Evolutionary conservation across 2,888 invertebrate species (phyloP), one percentile per base, ranked within the genome.

Genomic region (Apotomis turbidana): DNA sequence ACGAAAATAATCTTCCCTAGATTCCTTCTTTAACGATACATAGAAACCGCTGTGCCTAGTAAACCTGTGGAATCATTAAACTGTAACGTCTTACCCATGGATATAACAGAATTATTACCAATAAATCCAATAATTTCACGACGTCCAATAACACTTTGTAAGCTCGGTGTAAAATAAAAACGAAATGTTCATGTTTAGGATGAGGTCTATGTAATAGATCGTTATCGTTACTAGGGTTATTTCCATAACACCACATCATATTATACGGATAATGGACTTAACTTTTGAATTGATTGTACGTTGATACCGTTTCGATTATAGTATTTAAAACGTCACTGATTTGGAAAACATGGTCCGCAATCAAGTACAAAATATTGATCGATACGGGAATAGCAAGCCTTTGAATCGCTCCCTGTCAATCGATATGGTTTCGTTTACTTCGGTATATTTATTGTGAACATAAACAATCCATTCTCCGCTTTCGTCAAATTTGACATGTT

Each of bases 71-170:
- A 72, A 63, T 54, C 72, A 63, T 68, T 68, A 72, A 72, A 68
- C 54, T 72, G 68, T 72, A 68, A 72, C 68, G 68, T 72, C 68
- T 62, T 52, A 62, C 36, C 57, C 68, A 54, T 59, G 72, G 63
- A 68, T 58, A 44, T 63, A 68, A 68, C 67, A 57, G 51, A 58
- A 62, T 72, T 72, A 72, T 59, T 68, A 63, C 72, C 72, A 55
- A 72, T 71, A 71, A 71, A 71, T 71, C 68, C 68, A 71, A 71
- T 72, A 72, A 72, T 72, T 68, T 68, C 68, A 68, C 58, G 58
- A 72, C 68, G 58, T 68, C 71, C 57, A 72, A 72, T 68, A 72
- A 68, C 63, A 63, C 38, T 68, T 62, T 68, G 62, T 63, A 68
- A 58, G 62, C 59, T 52, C 3, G 55, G 58, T 59, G 63, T 72